These are phyloP conservation scores for Oeneis ivallda DNA, from an alignment of 2,888 invertebrate genomes.

Conservation along the genomic window DNA sequence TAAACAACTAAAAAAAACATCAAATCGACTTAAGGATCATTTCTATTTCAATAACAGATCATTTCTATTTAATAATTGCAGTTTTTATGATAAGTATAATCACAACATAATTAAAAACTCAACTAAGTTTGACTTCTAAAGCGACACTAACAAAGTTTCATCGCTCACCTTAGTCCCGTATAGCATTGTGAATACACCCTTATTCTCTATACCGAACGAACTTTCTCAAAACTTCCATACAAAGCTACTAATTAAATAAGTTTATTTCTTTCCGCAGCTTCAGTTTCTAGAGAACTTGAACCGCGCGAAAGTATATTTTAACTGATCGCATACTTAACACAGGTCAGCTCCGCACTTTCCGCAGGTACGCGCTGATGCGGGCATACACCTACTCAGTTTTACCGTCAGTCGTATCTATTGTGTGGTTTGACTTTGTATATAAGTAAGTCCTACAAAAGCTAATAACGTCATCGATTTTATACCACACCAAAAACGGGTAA, in stretches of 20 bases:
- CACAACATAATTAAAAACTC: neutral
- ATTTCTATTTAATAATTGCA: no score
- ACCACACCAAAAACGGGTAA: no score
- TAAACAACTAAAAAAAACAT: no score
- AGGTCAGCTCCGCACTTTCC: neutral
- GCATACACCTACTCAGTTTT: neutral
- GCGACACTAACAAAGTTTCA: conserved; percentile 7
- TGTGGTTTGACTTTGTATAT: no score
- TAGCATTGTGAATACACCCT: conserved; percentile 12
- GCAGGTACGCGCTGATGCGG: neutral
- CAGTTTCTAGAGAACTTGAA: conserved; percentile 21
- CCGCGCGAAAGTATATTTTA: conserved; percentile 10
- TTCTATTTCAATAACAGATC: no score
- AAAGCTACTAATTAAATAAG: conserved; percentile 25
- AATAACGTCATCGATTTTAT: no score
- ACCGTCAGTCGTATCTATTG: no score
- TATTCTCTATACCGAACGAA: conserved; percentile 14
- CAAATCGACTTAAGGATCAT: no score
- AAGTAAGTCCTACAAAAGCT: no score
- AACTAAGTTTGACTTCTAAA: neutral
- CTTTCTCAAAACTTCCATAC: conserved; percentile 9
- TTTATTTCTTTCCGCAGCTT: conserved; percentile 22
- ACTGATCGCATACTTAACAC: conserved; percentile 2
- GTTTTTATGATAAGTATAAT: neutral
- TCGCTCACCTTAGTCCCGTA: conserved; percentile 1